Conservation (phyloP, 1,140 invertebrate genomes). For the Thaumatotibia leucotreta region DNA sequence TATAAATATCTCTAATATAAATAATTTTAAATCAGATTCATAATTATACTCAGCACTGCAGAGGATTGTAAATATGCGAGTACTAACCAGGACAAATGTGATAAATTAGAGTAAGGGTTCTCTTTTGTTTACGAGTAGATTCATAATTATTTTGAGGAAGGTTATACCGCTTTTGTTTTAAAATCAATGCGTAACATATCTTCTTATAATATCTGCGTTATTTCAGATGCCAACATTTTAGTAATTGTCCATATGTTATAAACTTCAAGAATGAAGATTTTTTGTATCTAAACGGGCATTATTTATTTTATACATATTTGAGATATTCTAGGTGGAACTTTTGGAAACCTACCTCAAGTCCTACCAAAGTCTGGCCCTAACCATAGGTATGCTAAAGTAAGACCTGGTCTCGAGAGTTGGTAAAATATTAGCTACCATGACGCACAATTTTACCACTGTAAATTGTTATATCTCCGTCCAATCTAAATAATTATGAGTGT, state of each 20-base stretch:
- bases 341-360: slow-evolving; percentile 1
- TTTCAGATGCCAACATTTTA: background rate
- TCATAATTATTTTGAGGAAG: slow-evolving; percentile 25
- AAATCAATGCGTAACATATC: slow-evolving; percentile 26
- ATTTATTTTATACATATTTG: slow-evolving; percentile 39
- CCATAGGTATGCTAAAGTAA: background rate
- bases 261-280: slow-evolving; percentile 3
- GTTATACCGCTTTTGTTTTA: slow-evolving; percentile 28
- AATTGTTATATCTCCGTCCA: slow-evolving; percentile 58
- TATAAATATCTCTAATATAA: slow-evolving; percentile 47
- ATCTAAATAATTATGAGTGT: slow-evolving; percentile 29
- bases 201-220: background rate
- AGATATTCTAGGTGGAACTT: slow-evolving; percentile 18
- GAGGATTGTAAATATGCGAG: slow-evolving; percentile 56
- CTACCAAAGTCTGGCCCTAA: slow-evolving; percentile 4
- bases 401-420: background rate
- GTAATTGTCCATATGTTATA: background rate
- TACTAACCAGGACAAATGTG: slow-evolving; percentile 70
- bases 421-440: slow-evolving; percentile 15
- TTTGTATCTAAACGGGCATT: slow-evolving; percentile 61
- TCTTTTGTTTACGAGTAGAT: slow-evolving; percentile 41
- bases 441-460: slow-evolving; percentile 56
- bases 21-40: slow-evolving; percentile 59
- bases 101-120: slow-evolving; percentile 67
- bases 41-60: slow-evolving; percentile 61